These are phyloP conservation scores for Mesorhabditis sp. DNA, from an alignment of 2,888 invertebrate genomes.

Conservation along the genomic window DNA sequence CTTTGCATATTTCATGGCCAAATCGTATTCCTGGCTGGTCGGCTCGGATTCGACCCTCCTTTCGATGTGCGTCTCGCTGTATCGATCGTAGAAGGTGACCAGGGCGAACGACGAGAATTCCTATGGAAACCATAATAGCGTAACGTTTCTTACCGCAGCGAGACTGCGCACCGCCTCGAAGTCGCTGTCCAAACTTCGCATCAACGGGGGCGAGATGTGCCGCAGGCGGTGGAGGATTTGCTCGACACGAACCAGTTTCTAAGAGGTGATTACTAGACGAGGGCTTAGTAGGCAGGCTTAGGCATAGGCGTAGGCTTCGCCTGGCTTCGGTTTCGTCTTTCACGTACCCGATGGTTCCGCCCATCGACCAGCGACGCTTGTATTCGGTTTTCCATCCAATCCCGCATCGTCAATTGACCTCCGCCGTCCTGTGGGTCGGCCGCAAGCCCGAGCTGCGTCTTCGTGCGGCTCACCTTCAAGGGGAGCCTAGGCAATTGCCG, in stretches of 20 bases:
- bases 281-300: conserved; percentile 3
- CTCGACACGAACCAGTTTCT: conserved; percentile 5
- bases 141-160: neutral
- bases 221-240: conserved; percentile 2
- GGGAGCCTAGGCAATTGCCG: neutral
- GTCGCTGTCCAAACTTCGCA: conserved; percentile 1
- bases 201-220: neutral
- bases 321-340: neutral
- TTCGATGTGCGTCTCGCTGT: conserved; percentile 17
- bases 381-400: conserved; percentile 6
- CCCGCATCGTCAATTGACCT: neutral
- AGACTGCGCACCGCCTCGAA: conserved; percentile 2
- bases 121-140: neutral
- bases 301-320: neutral
- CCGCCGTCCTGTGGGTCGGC: neutral
- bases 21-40: neutral
- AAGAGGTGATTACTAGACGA: neutral
- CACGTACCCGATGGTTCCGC: conserved; percentile 2
- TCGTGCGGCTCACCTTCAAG: neutral
- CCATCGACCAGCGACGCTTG: neutral
- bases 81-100: conserved; percentile 31
- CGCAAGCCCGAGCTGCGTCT: neutral
- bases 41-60: neutral
- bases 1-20: neutral
- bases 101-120: conserved; percentile 26